Conservation (phyloP, 2,113 vertebrate species). For the Scartelaos histophorus region DNA sequence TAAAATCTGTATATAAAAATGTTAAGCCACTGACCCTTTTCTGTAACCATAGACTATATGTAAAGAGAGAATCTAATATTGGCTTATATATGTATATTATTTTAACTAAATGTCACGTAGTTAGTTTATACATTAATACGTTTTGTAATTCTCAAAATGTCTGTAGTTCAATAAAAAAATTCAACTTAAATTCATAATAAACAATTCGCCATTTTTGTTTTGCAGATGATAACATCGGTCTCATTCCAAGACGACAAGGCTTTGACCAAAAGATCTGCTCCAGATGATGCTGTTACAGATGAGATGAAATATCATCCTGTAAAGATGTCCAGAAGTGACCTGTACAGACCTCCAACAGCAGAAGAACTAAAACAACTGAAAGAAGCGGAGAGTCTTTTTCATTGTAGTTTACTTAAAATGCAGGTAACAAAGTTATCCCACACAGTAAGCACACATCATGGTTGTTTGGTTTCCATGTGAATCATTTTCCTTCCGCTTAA, state of each 20-base stretch:
- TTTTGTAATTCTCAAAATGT: too few relatives aligned
- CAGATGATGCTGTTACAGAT: background rate
- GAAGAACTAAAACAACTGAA: slow-evolving; percentile 91
- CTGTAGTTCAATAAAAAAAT: too few relatives aligned
- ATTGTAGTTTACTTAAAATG: slow-evolving; percentile 90
- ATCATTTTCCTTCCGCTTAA: background rate
- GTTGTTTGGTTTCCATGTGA: background rate
- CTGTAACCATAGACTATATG: background rate
- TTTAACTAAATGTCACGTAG: too few relatives aligned
- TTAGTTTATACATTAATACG: too few relatives aligned
- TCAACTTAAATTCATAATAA: too few relatives aligned
- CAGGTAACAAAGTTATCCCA: slow-evolving; percentile 74
- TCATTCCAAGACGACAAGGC: slow-evolving; percentile 27
- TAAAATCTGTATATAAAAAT: too few relatives aligned
- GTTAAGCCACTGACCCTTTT: background rate
- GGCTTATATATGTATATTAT: background rate
- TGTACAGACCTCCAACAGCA: slow-evolving; percentile 88
- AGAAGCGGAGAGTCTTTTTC: slow-evolving; percentile 91
- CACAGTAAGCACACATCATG: too few relatives aligned
- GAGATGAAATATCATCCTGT: slow-evolving; percentile 69
- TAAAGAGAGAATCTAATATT: background rate
- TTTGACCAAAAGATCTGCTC: slow-evolving; percentile 58
- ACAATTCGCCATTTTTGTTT: background rate
- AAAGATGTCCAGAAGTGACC: slow-evolving; percentile 83
- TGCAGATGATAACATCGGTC: slow-evolving; percentile 51